A percentile compares a stretch with the other conserved stretches of the same genome.
These are phyloP conservation scores for Thaumatotibia leucotreta DNA, from an alignment of 1,140 invertebrate species.

Conservation along the genomic window DNA sequence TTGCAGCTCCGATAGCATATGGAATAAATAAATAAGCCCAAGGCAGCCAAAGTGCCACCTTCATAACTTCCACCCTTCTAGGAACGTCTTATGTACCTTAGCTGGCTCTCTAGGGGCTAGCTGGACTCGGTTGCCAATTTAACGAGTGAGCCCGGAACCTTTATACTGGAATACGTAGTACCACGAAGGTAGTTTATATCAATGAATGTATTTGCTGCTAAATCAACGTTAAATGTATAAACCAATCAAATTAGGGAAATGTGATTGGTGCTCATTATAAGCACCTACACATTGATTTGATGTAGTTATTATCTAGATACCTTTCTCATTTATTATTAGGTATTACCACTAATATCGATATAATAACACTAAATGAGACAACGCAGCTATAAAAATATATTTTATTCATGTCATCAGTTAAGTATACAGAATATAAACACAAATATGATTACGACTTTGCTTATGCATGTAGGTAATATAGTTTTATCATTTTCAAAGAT, in stretches of 20 bases:
- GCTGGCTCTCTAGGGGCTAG: too few relatives aligned
- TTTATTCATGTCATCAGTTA: background rate
- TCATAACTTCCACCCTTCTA: background rate
- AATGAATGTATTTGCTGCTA: background rate
- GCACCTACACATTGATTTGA: background rate
- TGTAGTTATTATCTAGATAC: too few relatives aligned
- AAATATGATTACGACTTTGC: background rate
- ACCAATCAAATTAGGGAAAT: background rate
- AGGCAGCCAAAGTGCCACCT: background rate
- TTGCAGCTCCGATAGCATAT: background rate
- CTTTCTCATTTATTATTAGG: background rate
- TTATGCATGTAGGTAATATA: too few relatives aligned
- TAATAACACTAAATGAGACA: background rate
- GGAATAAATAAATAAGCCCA: background rate
- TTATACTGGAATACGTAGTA: too few relatives aligned
- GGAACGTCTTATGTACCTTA: too few relatives aligned
- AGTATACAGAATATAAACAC: background rate
- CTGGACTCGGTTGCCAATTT: too few relatives aligned
- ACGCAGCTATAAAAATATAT: background rate
- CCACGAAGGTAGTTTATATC: too few relatives aligned
- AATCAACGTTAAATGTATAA: background rate
- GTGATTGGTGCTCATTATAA: too few relatives aligned
- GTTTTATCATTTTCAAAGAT: too few relatives aligned
- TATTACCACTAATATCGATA: too few relatives aligned
- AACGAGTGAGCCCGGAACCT: too few relatives aligned